These are phyloP conservation scores for Seladonia tumulorum DNA, from an alignment of 2,888 invertebrate genomes.

Conservation along the genomic window DNA sequence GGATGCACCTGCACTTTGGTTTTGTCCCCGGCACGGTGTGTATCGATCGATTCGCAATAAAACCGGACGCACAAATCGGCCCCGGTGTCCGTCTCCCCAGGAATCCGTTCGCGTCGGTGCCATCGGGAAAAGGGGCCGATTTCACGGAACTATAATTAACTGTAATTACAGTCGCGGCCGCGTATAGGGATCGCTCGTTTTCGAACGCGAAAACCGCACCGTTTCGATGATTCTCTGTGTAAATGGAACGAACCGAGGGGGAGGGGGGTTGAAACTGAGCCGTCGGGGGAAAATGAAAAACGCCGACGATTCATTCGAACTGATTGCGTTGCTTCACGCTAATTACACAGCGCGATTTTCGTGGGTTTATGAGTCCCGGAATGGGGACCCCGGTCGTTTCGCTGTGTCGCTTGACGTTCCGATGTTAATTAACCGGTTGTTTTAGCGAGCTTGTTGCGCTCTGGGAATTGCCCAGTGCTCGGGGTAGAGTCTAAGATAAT, in stretches of 20 bases:
- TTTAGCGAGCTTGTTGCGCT: background rate
- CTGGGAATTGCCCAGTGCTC: background rate
- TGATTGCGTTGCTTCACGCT: background rate
- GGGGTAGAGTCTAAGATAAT: background rate
- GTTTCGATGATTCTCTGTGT: background rate
- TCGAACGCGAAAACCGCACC: background rate
- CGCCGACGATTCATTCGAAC: background rate
- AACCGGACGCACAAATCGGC: background rate
- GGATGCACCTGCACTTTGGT: background rate
- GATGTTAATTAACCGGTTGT: background rate
- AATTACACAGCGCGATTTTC: background rate
- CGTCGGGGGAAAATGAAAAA: background rate
- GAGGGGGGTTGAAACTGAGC: background rate
- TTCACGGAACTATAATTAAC: slow-evolving; percentile 10
- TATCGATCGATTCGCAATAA: background rate
- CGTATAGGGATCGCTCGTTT: slow-evolving; percentile 2
- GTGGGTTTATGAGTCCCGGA: background rate
- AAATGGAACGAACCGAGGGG: background rate
- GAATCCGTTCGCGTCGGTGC: background rate
- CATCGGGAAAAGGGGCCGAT: background rate
- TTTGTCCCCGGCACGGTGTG: background rate
- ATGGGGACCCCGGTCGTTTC: background rate
- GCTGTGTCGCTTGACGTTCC: background rate
- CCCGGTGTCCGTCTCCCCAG: background rate
- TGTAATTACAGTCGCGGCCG: background rate